Percentiles rank a stretch among this genome's conserved stretches.
Conservation (phyloP, 2,888 invertebrate species). For the Arctia plantaginis region DNA sequence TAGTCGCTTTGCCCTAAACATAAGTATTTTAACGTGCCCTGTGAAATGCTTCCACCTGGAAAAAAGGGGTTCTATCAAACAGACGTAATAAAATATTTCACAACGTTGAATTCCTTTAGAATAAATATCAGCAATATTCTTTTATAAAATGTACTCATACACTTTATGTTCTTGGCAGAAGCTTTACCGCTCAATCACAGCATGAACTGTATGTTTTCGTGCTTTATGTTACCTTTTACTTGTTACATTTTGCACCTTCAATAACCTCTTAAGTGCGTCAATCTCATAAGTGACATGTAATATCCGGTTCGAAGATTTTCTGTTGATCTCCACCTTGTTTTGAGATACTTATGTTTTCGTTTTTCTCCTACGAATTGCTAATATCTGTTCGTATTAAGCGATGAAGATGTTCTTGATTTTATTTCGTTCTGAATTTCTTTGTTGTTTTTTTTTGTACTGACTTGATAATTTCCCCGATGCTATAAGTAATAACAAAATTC, state of each 20-base stretch:
- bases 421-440: background rate
- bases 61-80: background rate
- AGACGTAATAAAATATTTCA: background rate
- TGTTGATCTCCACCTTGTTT: constrained; percentile 37
- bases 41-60: background rate
- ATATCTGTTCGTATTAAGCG: background rate
- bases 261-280: constrained; percentile 30
- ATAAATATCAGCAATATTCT: background rate
- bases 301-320: constrained; percentile 22
- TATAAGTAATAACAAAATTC: too few relatives aligned
- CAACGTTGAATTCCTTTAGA: background rate
- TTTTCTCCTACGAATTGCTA: background rate
- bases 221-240: constrained; percentile 26
- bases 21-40: background rate
- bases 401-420: background rate
- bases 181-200: constrained; percentile 9
- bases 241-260: constrained; percentile 36
- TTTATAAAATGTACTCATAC: background rate
- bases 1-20: background rate
- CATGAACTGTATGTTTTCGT: constrained; percentile 30
- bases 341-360: background rate
- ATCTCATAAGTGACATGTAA: constrained; percentile 44
- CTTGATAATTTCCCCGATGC: background rate
- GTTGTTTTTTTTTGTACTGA: background rate
- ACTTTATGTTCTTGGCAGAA: background rate